Percentiles rank a stretch among this genome's conserved stretches.
Conservation (phyloP, 1,140 invertebrate species). For the Drosophila carrolli region DNA sequence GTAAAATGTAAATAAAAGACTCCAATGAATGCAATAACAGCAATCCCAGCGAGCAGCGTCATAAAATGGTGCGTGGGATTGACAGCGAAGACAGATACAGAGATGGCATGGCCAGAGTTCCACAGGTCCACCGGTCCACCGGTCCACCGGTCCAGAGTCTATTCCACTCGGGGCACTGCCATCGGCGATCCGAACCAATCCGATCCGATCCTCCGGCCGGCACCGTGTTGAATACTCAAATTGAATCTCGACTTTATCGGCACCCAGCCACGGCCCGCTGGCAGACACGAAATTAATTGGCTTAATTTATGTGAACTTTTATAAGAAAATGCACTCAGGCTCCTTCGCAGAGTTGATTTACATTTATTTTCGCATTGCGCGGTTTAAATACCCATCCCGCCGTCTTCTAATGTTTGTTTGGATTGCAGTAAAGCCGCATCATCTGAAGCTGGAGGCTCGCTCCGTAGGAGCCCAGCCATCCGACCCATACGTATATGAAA, state of each 20-base stretch:
- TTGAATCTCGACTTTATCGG: slow-evolving; percentile 75
- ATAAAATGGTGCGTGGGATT: slow-evolving; percentile 78
- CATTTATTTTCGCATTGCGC: slow-evolving; percentile 46
- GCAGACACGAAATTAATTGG: slow-evolving; percentile 71
- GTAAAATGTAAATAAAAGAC: slow-evolving; percentile 77
- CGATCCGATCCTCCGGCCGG: slow-evolving; percentile 13
- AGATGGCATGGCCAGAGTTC: slow-evolving; percentile 12
- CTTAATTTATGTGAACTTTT: slow-evolving; percentile 69
- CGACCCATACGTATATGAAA: slow-evolving; percentile 19
- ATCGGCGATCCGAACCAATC: slow-evolving; percentile 18
- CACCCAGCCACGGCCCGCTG: slow-evolving; percentile 58
- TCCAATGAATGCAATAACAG: slow-evolving; percentile 74
- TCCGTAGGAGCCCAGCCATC: slow-evolving; percentile 21
- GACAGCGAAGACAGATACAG: slow-evolving; percentile 53
- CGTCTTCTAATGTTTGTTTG: slow-evolving; percentile 39
- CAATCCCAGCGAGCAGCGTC: slow-evolving; percentile 56
- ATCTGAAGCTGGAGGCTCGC: slow-evolving; percentile 2
- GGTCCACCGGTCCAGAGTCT: not conserved
- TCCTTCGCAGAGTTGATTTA: slow-evolving; percentile 42
- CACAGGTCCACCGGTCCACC: slow-evolving; percentile 2
- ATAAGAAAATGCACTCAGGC: slow-evolving; percentile 53
- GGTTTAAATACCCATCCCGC: slow-evolving; percentile 45
- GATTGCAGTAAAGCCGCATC: slow-evolving; percentile 27
- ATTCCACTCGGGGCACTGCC: slow-evolving; percentile 17
- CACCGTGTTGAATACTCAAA: slow-evolving; percentile 64